Evolutionary conservation across 2,797 vertebrate genomes (phyloP).

Genomic region (Sylvia borin): DNA sequence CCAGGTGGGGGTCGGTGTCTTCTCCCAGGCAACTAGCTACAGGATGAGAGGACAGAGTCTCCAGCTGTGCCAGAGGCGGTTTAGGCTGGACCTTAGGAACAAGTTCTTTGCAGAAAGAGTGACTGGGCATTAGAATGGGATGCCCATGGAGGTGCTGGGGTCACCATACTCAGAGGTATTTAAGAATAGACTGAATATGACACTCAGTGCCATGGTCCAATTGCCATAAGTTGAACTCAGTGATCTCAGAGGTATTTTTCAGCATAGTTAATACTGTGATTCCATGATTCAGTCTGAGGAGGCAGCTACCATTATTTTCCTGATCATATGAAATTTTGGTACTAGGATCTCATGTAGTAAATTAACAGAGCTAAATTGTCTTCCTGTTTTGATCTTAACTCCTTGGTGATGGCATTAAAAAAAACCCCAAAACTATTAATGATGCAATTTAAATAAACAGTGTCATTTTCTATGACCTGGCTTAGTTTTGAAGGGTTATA

Average conservation of each 20-base stretch:
- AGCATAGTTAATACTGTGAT: background rate
- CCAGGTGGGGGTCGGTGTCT: accelerated
- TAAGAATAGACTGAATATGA: background rate
- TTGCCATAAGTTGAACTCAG: background rate
- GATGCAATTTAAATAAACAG: background rate
- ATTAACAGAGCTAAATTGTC: background rate
- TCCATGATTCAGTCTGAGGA: background rate
- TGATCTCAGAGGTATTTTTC: background rate
- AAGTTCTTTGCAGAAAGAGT: background rate
- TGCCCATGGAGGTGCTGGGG: background rate
- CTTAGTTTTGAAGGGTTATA: background rate
- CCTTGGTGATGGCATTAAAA: background rate
- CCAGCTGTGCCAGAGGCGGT: background rate
- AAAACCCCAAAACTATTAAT: background rate
- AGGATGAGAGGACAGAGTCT: background rate
- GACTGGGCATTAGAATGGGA: accelerated
- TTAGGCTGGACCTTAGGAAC: background rate
- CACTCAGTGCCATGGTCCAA: background rate
- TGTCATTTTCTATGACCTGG: background rate
- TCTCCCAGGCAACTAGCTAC: accelerated
- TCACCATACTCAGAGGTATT: accelerated
- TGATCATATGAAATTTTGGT: background rate
- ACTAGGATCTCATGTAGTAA: background rate
- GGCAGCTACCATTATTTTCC: background rate
- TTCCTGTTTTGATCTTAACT: background rate